A percentile compares a stretch with the other conserved stretches of the same genome.
These are phyloP conservation scores for Ectemnius cavifrons DNA, from an alignment of 2,888 invertebrate species.

Conservation along the genomic window DNA sequence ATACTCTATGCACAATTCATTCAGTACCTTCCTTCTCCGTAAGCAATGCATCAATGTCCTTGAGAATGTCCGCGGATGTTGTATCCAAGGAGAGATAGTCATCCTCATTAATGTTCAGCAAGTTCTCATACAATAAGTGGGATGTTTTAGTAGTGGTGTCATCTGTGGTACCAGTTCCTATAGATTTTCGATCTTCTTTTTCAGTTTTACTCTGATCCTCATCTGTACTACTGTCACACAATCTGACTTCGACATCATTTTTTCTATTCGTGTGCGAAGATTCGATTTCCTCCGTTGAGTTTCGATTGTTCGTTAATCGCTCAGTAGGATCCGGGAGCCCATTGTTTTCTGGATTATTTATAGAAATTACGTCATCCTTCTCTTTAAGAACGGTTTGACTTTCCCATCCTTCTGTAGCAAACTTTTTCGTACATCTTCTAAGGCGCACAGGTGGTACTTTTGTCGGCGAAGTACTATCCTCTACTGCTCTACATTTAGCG, in stretches of 20 bases:
- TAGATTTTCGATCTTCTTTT: slow-evolving; percentile 32
- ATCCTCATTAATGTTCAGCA: slow-evolving; percentile 59
- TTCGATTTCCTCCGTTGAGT: slow-evolving; percentile 9
- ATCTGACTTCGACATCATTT: slow-evolving; percentile 64
- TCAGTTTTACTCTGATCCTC: slow-evolving; percentile 45
- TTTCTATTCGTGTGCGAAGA: slow-evolving; percentile 26
- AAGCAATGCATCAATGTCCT: slow-evolving; percentile 73
- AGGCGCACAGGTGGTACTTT: slow-evolving; percentile 64
- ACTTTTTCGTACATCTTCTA: slow-evolving; percentile 53
- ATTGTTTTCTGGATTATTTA: not conserved
- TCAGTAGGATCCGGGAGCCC: not conserved
- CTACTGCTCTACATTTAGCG: not conserved
- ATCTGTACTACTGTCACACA: slow-evolving; percentile 72
- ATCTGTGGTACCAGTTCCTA: slow-evolving; percentile 25
- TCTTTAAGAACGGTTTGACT: not conserved
- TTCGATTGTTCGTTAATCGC: slow-evolving; percentile 1
- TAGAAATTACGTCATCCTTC: not conserved
- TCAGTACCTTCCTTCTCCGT: slow-evolving; percentile 51
- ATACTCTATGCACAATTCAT: no score
- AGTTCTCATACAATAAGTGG: slow-evolving; percentile 48
- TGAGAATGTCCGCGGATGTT: slow-evolving; percentile 70
- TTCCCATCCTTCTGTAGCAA: not conserved
- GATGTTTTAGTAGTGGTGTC: slow-evolving; percentile 39
- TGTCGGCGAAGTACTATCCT: not conserved
- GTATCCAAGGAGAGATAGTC: slow-evolving; percentile 65